phyloP scores from a whole-genome alignment of 2,797 vertebrate genomes.

The Anolis apletophallus region DNA sequence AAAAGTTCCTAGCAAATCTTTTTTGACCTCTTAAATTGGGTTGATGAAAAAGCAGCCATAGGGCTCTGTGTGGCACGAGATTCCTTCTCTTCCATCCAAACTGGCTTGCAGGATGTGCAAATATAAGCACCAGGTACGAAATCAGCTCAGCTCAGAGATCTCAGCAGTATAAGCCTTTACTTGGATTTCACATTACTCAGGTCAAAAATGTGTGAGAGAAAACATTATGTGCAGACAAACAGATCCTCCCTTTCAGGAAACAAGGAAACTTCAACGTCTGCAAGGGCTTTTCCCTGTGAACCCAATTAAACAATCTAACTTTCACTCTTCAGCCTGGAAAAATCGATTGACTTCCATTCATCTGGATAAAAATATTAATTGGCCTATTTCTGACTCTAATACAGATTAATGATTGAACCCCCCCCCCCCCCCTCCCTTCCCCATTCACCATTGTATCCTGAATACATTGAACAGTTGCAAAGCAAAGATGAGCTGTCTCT shows the following conservation, averaged over 20 bases:
- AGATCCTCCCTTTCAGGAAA: background rate
- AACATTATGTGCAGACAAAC: background rate
- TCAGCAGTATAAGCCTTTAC: background rate
- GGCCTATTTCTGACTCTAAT: background rate
- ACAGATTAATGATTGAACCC: background rate
- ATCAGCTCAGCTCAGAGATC: background rate
- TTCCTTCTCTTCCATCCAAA: background rate
- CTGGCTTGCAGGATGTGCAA: background rate
- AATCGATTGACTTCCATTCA: background rate
- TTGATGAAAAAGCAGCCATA: no score
- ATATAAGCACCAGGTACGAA: background rate
- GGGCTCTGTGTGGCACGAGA: background rate
- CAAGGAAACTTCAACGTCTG: no score
- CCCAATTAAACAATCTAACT: background rate
- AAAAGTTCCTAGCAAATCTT: no score
- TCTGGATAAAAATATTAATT: background rate
- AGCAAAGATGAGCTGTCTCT: background rate
- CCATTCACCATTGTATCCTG: background rate
- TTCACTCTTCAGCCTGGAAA: no score
- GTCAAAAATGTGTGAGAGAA: background rate
- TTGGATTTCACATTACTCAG: background rate
- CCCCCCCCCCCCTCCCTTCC: rapidly evolving
- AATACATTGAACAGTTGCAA: background rate
- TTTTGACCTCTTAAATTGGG: no score
- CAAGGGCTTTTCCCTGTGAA: background rate